Evolutionary conservation across 2,113 vertebrate species (phyloP), one percentile per base, ranked within the genome.

Genomic region (Vulpes lagopus): DNA sequence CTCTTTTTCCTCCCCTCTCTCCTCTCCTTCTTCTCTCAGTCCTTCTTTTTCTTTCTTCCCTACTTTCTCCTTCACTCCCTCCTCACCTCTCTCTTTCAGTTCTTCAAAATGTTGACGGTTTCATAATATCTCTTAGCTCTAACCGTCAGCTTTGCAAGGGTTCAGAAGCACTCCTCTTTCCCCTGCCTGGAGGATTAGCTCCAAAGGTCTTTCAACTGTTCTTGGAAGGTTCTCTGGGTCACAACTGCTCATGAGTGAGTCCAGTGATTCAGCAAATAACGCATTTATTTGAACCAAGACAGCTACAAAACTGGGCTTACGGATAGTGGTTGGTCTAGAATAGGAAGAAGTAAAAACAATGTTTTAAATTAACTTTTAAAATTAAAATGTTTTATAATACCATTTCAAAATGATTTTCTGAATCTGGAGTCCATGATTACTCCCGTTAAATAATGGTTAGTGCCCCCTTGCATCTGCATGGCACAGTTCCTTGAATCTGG

Each of bases 311-410:
- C 20, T 11, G 15, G 60, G 25, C 67, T 59, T 71, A 9, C 90
- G 49, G 62, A 32, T 32, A 55, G 85, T 51, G 43, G 11, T 64
- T 82, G 53, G 16, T 80, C 32, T 30, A 49, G 55, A 83, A 82
- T 49, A 73, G 49, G 65, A 96, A 94, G 76, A 87, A 65, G 87
- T 32, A 80, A 49, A 91, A 79, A 82, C 4, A 57, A 60, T 74
- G 38, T 82, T 86, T 91, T 67, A 93, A 87, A 76, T 67, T n/a
- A 91, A 53, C 55, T 71, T 60, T 85, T 16, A 79, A 76, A 85
- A 73, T 80, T 16, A 60, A 96, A 96, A 49, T 91, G 49, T 55
- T 67, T 76, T 49, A 25, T 43, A 16, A 23, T 67, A 25, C 14
- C 23, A 79, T 51, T 65, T 89, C 55, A 80, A 17, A 96, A 49